Evolutionary conservation across 2,113 vertebrate genomes (phyloP).

Genomic region (Tychaedon coryphoeus): DNA sequence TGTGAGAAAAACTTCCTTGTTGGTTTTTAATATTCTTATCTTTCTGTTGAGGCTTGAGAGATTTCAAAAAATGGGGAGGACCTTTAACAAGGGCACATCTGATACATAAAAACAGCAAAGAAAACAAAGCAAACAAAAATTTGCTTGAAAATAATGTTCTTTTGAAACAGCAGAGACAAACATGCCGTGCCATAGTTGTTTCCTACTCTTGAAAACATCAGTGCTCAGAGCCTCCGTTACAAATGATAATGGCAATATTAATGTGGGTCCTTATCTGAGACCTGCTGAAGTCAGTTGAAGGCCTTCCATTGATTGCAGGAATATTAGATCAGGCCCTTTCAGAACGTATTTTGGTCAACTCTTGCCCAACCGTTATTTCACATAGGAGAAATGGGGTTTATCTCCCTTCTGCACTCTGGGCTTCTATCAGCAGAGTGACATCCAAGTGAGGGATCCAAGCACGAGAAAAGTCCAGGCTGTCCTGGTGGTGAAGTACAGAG

Average conservation of each 20-base stretch:
- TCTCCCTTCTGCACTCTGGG: slow-evolving; percentile 45
- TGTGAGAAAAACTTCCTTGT: neutral
- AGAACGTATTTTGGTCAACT: slow-evolving; percentile 21
- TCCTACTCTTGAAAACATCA: neutral
- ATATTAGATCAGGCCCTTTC: slow-evolving; percentile 49
- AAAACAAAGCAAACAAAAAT: neutral
- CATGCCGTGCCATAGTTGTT: neutral
- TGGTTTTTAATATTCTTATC: neutral
- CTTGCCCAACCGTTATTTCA: slow-evolving; percentile 52
- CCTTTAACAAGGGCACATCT: neutral
- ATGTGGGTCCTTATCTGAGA: slow-evolving; percentile 37
- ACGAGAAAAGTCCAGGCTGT: slow-evolving; percentile 25
- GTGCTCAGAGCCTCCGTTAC: neutral
- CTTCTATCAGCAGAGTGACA: slow-evolving; percentile 45
- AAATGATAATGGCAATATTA: slow-evolving; percentile 16
- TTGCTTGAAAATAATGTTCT: neutral
- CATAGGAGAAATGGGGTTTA: slow-evolving; percentile 35
- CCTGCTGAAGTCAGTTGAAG: slow-evolving; percentile 53
- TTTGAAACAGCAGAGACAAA: neutral
- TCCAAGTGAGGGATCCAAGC: slow-evolving; percentile 29
- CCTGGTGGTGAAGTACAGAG: neutral
- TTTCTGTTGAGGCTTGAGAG: neutral
- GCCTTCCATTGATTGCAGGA: slow-evolving; percentile 34
- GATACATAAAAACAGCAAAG: neutral
- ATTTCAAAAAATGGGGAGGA: neutral